These are phyloP conservation scores for Leptinotarsa peninsularis DNA, from an alignment of 2,888 invertebrate genomes.

Conservation along the genomic window DNA sequence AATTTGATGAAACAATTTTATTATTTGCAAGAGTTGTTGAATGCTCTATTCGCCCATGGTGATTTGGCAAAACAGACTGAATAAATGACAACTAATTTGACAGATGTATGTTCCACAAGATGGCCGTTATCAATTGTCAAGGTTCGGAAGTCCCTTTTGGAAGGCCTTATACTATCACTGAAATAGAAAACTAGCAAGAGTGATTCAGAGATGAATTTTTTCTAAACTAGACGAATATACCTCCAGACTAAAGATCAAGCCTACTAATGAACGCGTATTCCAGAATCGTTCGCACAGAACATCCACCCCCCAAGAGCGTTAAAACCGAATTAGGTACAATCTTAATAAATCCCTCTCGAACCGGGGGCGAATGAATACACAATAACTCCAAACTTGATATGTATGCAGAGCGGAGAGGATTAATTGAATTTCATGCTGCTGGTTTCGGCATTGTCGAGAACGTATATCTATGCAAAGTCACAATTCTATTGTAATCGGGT, in stretches of 20 bases:
- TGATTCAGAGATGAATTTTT: too few species aligned
- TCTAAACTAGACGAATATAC: too few species aligned
- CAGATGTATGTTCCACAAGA: too few species aligned
- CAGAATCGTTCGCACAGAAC: background rate
- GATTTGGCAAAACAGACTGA: too few species aligned
- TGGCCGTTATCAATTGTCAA: too few species aligned
- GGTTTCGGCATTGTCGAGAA: constrained; percentile 58
- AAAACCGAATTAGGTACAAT: constrained; percentile 36
- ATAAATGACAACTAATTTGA: too few species aligned
- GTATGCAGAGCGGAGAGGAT: constrained; percentile 58
- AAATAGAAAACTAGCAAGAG: too few species aligned
- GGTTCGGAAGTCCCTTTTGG: too few species aligned
- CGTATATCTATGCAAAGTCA: constrained; percentile 65
- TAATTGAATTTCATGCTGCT: constrained; percentile 61
- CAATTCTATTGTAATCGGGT: constrained; percentile 62
- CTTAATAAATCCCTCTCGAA: constrained; percentile 32
- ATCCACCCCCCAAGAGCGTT: background rate
- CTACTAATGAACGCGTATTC: background rate
- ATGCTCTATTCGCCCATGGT: too few species aligned
- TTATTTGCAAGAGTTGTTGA: too few species aligned
- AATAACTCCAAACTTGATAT: constrained; percentile 61
- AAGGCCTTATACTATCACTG: too few species aligned
- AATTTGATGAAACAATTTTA: too few species aligned
- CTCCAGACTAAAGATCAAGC: background rate
- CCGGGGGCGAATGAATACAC: constrained; percentile 52